A percentile compares a stretch with the other conserved stretches of the same genome.
Conservation (phyloP, 2,113 vertebrate species). For the Sceloporus tristichus region DNA sequence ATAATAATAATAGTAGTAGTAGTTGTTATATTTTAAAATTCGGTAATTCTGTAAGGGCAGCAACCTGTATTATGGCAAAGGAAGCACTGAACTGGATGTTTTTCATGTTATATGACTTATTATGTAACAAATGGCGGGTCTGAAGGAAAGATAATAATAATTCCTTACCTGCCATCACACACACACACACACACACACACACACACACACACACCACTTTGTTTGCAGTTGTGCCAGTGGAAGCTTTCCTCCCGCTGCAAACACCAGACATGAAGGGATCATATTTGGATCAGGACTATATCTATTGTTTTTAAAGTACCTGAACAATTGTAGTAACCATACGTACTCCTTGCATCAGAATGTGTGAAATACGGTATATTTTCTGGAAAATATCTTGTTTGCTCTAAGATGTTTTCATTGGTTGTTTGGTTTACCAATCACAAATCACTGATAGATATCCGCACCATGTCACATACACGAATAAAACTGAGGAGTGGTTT, state of each 20-base stretch:
- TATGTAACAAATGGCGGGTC: no score
- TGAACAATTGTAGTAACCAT: no score
- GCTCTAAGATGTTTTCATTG: neutral
- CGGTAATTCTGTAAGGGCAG: neutral
- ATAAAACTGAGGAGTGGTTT: neutral
- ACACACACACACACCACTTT: no score
- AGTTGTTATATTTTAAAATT: neutral
- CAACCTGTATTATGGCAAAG: neutral
- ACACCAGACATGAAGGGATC: no score
- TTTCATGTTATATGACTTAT: neutral
- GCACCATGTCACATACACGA: neutral
- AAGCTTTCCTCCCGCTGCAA: no score
- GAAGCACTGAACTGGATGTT: neutral
- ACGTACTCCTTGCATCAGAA: neutral
- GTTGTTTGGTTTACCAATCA: neutral
- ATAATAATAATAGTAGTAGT: no score
- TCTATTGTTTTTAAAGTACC: no score
- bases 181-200: no score
- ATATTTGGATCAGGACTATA: no score
- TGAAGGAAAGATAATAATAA: no score
- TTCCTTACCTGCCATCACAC: no score
- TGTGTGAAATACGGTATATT: neutral
- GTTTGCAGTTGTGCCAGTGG: no score
- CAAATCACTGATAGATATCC: neutral
- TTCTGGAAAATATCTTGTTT: neutral